Evolutionary conservation across 1,140 invertebrate species (phyloP), one percentile per base, ranked within the genome.

Genomic region (Cyclargus thomasi): DNA sequence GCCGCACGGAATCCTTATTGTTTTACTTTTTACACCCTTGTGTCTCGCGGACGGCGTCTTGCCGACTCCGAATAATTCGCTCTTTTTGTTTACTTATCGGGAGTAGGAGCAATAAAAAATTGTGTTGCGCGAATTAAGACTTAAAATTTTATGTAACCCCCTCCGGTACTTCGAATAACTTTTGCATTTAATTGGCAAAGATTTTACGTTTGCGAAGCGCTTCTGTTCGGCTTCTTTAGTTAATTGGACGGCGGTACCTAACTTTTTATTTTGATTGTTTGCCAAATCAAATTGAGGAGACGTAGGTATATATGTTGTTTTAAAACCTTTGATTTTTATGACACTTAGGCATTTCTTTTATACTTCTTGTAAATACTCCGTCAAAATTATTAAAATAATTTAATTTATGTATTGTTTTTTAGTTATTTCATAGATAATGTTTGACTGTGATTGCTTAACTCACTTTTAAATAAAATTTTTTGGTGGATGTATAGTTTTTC

Each of bases 1-100:
- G 81, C 82, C 80, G 85, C 84, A 82, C 77, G 74, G 83, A 87
- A 86, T 90, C 85, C 88, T 88, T 88, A 88, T 90, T 88, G 88
- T 90, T 88, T 88, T 88, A 90, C 88, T 90, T 88, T 90, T 90
- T 88, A 88, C 88, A 90, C 88, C 85, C 86, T 90, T 88, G 88
- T 90, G 87, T 85, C 83, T 78, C 77, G 74, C 70, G 78, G 79
- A 83, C 79, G 81, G 78, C 81, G 77, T 85, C 76, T 72, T 68
- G 79, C 75, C 79, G 74, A 53, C 75, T 80, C 70, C 66, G 72
- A 82, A 79, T 87, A 87, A 87, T 88, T 88, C 86, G 85, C 88
- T 86, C 83, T 85, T 86, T 88, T 89, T 88, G 83, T 90, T 88
- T 90, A 86, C 82, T 82, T 78, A 84, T 81, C 77, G 80, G 78